Evolutionary conservation across 2,113 vertebrate species (phyloP).

Genomic region (Candoia aspera): DNA sequence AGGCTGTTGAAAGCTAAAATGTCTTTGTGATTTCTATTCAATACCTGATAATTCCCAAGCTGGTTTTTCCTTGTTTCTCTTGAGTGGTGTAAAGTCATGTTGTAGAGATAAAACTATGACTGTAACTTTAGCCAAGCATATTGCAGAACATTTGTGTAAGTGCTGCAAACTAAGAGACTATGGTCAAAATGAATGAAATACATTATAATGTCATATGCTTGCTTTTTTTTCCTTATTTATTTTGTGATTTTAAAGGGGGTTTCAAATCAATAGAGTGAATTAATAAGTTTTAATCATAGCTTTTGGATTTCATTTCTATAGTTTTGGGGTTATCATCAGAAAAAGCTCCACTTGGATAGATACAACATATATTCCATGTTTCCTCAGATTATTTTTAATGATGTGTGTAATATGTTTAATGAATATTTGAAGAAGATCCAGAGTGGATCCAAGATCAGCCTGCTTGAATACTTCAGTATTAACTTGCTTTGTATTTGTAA

Average conservation of each 20-base stretch:
- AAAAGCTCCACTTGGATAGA: constrained; percentile 59
- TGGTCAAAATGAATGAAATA: constrained; percentile 68
- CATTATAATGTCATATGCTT: constrained; percentile 64
- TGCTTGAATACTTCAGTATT: constrained; percentile 64
- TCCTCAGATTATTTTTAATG: constrained; percentile 60
- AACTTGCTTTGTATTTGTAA: constrained; percentile 57
- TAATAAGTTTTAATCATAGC: constrained; percentile 64
- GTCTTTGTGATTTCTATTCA: constrained; percentile 55
- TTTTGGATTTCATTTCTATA: constrained; percentile 54
- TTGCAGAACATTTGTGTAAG: constrained; percentile 46
- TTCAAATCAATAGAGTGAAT: constrained; percentile 59
- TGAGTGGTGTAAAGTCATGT: constrained; percentile 50
- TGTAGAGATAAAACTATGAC: constrained; percentile 37
- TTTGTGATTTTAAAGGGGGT: constrained; percentile 57
- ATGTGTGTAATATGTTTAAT: constrained; percentile 54
- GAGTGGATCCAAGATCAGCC: constrained; percentile 57
- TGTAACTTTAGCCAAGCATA: constrained; percentile 61
- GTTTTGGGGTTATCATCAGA: constrained; percentile 53
- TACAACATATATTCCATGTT: constrained; percentile 40
- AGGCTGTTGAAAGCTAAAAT: constrained; percentile 67
- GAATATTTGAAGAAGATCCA: constrained; percentile 60
- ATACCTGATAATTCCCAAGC: constrained; percentile 32
- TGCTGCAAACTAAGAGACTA: constrained; percentile 55
- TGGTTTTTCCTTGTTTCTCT: constrained; percentile 56
- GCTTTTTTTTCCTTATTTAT: constrained; percentile 66